phyloP scores from a whole-genome alignment of 2,113 vertebrate genomes.

The Camarhynchus parvulus region DNA sequence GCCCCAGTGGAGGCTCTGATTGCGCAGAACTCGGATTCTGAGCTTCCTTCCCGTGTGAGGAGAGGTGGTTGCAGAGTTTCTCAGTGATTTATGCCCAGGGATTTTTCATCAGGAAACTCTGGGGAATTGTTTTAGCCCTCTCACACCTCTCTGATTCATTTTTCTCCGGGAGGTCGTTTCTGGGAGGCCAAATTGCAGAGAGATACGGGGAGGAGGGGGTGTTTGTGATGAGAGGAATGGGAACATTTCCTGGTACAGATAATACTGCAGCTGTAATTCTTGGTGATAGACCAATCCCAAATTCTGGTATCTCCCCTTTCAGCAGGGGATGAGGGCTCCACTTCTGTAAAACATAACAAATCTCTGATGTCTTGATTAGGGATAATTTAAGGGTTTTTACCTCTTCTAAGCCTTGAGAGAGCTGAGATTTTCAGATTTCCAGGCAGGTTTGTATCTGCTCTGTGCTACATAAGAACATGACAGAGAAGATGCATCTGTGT shows the following conservation, averaged over 20 bases:
- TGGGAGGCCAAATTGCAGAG: background rate
- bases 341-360: background rate
- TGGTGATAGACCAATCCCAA: background rate
- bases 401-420: background rate
- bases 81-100: background rate
- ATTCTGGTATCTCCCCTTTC: background rate
- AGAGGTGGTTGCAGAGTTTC: background rate
- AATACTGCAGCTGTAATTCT: background rate
- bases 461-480: fast-evolving
- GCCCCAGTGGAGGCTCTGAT: fast-evolving
- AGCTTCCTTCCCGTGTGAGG: background rate
- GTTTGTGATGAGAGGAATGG: background rate
- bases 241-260: background rate
- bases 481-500: background rate
- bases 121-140: constrained; percentile 39
- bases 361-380: background rate
- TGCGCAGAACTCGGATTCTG: background rate
- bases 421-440: background rate
- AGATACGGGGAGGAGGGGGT: background rate
- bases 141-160: constrained; percentile 3
- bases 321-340: background rate
- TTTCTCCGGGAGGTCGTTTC: constrained; percentile 18
- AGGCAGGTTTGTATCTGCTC: fast-evolving
- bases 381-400: background rate
- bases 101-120: constrained; percentile 39